Evolutionary conservation across 2,113 vertebrate species (phyloP).

Genomic region (Tamias sibiricus): DNA sequence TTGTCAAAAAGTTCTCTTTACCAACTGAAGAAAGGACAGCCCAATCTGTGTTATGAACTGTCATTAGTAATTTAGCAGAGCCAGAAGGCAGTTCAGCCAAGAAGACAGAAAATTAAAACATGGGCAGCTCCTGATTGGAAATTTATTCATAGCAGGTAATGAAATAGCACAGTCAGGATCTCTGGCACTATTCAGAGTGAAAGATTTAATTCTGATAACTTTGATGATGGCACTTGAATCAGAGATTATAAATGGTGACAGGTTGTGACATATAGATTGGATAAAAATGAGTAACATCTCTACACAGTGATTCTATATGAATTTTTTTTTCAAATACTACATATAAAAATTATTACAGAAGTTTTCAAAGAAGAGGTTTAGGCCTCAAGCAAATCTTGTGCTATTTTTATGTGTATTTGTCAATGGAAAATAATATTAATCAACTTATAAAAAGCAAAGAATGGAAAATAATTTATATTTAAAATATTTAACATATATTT

Average conservation of each 20-base stretch:
- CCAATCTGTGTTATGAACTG: conserved; percentile 69
- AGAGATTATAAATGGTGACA: conserved; percentile 71
- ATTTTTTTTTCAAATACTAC: conserved; percentile 50
- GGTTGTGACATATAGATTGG: conserved; percentile 70
- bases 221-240: conserved; percentile 79
- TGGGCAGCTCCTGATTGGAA: conserved; percentile 79
- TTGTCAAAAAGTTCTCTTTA: conserved; percentile 64
- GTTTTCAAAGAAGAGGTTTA: conserved; percentile 19
- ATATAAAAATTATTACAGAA: conserved; percentile 20
- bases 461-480: conserved; percentile 27
- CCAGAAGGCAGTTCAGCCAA: conserved; percentile 64
- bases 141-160: conserved; percentile 82
- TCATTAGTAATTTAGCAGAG: conserved; percentile 78
- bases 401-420: background rate
- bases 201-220: conserved; percentile 79
- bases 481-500: conserved; percentile 30
- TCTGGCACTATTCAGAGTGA: conserved; percentile 62
- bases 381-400: background rate
- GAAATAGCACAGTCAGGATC: conserved; percentile 77
- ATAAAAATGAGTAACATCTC: conserved; percentile 61
- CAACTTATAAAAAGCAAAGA: background rate
- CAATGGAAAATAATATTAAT: conserved; percentile 43
- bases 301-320: conserved; percentile 13
- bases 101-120: conserved; percentile 82
- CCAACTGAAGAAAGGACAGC: conserved; percentile 62